Conservation (phyloP, 2,888 invertebrate species). For the Drosophila suboccidentalis region DNA sequence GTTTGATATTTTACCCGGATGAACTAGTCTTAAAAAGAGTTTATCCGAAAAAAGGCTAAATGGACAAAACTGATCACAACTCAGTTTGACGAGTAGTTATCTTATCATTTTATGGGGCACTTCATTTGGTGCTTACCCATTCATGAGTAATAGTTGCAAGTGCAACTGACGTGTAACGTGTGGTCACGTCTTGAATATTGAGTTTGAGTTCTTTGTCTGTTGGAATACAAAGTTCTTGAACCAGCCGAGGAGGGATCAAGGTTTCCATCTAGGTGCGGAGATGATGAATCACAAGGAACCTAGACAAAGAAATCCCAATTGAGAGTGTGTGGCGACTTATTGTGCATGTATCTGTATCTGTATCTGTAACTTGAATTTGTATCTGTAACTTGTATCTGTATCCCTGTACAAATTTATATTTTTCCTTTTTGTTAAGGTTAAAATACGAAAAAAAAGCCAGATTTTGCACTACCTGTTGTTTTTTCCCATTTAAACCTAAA, state of each 20-base stretch:
- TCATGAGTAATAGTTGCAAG: constrained; percentile 13
- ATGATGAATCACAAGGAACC: constrained; percentile 40
- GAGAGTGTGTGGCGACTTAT: constrained; percentile 25
- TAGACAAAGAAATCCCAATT: constrained; percentile 44
- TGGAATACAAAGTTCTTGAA: constrained; percentile 16
- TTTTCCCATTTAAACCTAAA: no score
- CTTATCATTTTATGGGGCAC: neutral
- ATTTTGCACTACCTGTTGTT: no score
- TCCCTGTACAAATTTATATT: neutral
- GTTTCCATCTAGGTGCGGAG: constrained; percentile 41
- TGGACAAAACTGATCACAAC: no score
- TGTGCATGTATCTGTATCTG: constrained; percentile 12
- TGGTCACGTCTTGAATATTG: constrained; percentile 14
- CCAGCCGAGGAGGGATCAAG: constrained; percentile 31
- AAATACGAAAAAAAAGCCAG: no score
- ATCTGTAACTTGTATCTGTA: neutral
- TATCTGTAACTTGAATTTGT: neutral
- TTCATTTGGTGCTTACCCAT: neutral
- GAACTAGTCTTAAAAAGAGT: no score
- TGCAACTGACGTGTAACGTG: neutral
- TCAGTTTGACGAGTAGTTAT: no score
- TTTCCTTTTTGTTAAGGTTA: no score
- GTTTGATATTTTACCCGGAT: no score
- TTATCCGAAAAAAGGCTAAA: no score
- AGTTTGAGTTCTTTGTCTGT: constrained; percentile 32